Conservation (phyloP, 2,888 invertebrate genomes). For the Hirtodrosophila confusa region DNA sequence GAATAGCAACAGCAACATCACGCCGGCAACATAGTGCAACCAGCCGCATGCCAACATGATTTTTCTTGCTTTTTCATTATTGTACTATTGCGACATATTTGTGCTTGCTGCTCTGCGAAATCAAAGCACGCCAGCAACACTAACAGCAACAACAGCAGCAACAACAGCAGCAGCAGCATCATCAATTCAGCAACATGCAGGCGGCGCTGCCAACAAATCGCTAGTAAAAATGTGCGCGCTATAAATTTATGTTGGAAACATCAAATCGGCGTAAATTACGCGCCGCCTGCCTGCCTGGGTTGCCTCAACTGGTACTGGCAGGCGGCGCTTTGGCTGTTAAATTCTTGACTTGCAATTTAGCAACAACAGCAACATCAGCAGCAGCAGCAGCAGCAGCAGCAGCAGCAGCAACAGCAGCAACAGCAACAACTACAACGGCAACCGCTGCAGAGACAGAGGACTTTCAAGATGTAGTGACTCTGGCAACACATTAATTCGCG, state of each 20-base stretch:
- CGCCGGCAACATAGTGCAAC: constrained; percentile 13
- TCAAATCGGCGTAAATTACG: constrained; percentile 79
- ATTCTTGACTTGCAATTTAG: constrained; percentile 67
- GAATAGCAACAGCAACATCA: constrained; percentile 31
- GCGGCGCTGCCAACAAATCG: constrained; percentile 73
- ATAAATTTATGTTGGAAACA: constrained; percentile 79
- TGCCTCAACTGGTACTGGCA: constrained; percentile 38
- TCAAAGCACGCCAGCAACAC: constrained; percentile 62
- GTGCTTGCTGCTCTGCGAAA: constrained; percentile 68
- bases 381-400: constrained; percentile 9
- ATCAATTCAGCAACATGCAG: constrained; percentile 58
- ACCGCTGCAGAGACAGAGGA: constrained; percentile 48
- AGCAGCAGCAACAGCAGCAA: constrained; percentile 22
- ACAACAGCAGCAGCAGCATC: constrained; percentile 47
- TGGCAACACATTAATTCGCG: constrained; percentile 77
- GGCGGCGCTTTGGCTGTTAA: constrained; percentile 79
- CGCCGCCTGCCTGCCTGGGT: constrained; percentile 52
- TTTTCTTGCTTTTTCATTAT: constrained; percentile 74
- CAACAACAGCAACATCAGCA: constrained; percentile 41
- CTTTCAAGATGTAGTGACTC: constrained; percentile 74
- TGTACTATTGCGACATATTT: constrained; percentile 77
- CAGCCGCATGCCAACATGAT: constrained; percentile 73
- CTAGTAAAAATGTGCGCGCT: constrained; percentile 72
- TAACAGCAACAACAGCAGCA: constrained; percentile 32
- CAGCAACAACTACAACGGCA: constrained; percentile 46